Base-by-base conservation (phyloP, 2,113 vertebrate species). In the Pedionomus torquatus region DNA sequence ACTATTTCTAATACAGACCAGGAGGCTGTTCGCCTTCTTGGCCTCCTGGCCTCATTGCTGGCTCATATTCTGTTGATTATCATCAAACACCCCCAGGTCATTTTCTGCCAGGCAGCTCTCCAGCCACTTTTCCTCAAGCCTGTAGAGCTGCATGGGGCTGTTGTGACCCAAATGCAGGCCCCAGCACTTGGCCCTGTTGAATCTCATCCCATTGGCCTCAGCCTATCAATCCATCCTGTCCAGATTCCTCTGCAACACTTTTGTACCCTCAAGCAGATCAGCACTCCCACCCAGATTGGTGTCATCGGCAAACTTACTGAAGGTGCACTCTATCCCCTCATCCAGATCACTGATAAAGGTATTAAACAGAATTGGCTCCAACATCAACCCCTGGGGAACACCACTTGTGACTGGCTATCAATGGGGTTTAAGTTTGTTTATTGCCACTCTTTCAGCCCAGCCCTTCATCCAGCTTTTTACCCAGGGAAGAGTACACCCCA, bases 401-500 rank as follows among this genome's bases (percentile, higher is more conserved):
- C 7, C n/a, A 13, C 16, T 35, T 33, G 13, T 46, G 52, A 33
- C n/a, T 4, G 2, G 4, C 5, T 10, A 2, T 13, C 46, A 49
- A 6, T 13, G 20, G 25, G 30, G 46, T 80, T 39, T 35, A 46
- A 35, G 17, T 69, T 2, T 7, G 14, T 33, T 64, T 39, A 31
- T 14, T 21, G 28, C 4, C 5, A 20, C 2, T 11, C 11, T 63
- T n/a, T 25, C 19, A 43, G 11, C 18, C 14, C 3, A 2, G 16
- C 7, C 23, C 4, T 25, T 3, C 31, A 54, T 26, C 1, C 13
- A 37, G 5, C 9, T 80, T 83, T 76, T 57, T 43, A 70, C 5
- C 4, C 25, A 58, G 13, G 0, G 5, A 84, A 58, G 10, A 9
- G 4, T 39, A 24, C 0, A 1, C 5, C 9, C 1, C 0, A 30